Evolutionary conservation across 2,113 vertebrate species (phyloP).

Genomic region (Pogonocichla stellata): DNA sequence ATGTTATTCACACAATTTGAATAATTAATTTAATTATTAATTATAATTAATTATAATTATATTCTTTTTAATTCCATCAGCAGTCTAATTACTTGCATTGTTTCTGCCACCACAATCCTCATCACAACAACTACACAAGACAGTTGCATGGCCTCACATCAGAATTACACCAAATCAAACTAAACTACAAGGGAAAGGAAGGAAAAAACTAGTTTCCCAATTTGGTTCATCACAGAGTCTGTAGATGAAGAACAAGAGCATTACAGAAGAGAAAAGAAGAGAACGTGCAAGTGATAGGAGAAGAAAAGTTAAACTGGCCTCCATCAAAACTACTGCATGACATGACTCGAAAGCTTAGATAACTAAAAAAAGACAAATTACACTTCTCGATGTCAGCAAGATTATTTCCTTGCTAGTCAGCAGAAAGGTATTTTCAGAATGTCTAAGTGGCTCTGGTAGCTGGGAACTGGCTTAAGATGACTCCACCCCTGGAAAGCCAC

Average conservation of each 20-base stretch:
- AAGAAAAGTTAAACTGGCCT: not conserved
- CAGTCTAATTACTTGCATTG: not conserved
- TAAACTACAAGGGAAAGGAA: not conserved
- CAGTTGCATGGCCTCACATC: not conserved
- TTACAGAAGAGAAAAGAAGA: not conserved
- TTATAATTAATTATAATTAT: too few relatives aligned
- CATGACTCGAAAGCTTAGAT: not conserved
- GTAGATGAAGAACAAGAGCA: not conserved
- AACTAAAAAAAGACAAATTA: not conserved
- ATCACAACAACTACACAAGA: not conserved
- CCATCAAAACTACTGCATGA: not conserved
- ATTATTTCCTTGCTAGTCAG: not conserved
- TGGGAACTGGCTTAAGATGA: not conserved
- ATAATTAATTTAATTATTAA: not conserved
- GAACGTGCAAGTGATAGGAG: rapidly evolving
- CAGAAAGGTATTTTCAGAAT: not conserved
- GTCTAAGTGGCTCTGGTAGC: not conserved
- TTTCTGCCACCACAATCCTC: not conserved
- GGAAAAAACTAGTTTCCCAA: not conserved
- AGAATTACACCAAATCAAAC: not conserved
- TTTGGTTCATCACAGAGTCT: not conserved
- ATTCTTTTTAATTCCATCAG: not conserved
- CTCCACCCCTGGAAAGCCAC: not conserved
- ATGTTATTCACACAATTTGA: not conserved
- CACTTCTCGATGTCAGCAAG: not conserved